Percentiles rank a stretch among this genome's conserved stretches.
phyloP scores from a whole-genome alignment of 64 coral and sea anemone genomes.

The Exaiptasia diaphana region DNA sequence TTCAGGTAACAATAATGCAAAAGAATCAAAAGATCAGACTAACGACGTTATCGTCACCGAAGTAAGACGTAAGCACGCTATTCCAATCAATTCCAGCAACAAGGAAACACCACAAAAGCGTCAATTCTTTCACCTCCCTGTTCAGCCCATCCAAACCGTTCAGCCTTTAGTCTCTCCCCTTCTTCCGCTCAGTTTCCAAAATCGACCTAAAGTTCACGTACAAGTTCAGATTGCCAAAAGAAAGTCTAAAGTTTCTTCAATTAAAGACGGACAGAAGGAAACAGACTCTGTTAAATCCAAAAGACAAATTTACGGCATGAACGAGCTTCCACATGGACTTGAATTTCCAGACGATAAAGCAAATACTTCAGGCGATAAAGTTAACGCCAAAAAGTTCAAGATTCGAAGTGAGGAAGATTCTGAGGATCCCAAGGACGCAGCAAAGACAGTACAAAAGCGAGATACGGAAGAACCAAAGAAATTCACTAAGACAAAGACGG shows the following conservation, averaged over 20 bases:
- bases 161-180: not conserved
- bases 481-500: too few relatives aligned
- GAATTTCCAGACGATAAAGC: not conserved
- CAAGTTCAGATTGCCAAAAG: conserved; percentile 11
- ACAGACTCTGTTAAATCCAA: not conserved
- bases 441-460: not conserved
- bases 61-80: conserved; percentile 19
- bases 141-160: not conserved
- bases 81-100: not conserved
- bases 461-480: not conserved
- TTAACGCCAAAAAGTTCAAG: not conserved
- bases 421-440: too few relatives aligned
- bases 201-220: conserved; percentile 13
- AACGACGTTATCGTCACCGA: conserved; percentile 75
- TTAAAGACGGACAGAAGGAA: not conserved
- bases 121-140: conserved; percentile 5
- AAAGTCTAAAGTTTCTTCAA: not conserved
- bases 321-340: not conserved
- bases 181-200: not conserved
- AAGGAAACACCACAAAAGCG: conserved; percentile 52
- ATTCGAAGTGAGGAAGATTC: not conserved
- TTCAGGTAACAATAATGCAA: conserved; percentile 35
- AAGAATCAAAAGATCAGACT: conserved; percentile 29
- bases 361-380: not conserved
- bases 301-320: conserved; percentile 59